phyloP scores from a whole-genome alignment of 2,888 invertebrate species.

The Nomada hirtipes region DNA sequence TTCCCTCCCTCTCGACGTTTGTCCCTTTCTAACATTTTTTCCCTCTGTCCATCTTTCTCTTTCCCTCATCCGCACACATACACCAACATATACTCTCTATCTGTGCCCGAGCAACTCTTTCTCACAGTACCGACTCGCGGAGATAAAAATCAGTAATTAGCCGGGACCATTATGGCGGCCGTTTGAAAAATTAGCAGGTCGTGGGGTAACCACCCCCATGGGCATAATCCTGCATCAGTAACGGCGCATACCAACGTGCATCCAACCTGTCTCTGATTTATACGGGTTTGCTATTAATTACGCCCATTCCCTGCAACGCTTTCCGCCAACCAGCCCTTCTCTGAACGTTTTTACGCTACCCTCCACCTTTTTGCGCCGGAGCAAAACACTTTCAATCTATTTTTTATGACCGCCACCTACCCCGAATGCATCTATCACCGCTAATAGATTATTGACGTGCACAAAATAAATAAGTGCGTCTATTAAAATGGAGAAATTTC shows the following conservation, averaged over 20 bases:
- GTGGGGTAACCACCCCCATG: conserved; percentile 83
- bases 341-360: conserved; percentile 6
- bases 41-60: background rate
- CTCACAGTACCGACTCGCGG: conserved; percentile 70
- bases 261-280: conserved; percentile 83
- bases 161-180: conserved; percentile 83
- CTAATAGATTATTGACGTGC: background rate
- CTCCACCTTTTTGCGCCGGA: conserved; percentile 6
- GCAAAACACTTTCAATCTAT: background rate
- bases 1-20: background rate
- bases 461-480: background rate
- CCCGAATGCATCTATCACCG: too few relatives aligned
- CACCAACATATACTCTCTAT: background rate
- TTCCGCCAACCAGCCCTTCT: conserved; percentile 44
- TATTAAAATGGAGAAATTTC: background rate
- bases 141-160: conserved; percentile 85
- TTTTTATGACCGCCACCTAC: background rate
- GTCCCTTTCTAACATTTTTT: conserved; percentile 3
- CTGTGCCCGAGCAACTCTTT: conserved; percentile 32
- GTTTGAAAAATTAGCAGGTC: conserved; percentile 84
- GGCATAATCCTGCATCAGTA: conserved; percentile 81
- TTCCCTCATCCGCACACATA: too few relatives aligned
- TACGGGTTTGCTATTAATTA: conserved; percentile 84
- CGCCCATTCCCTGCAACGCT: conserved; percentile 58
- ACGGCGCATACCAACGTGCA: conserved; percentile 77